Percentiles rank a stretch among this genome's conserved stretches.
Conservation (phyloP, 2,888 invertebrate species). For the Amiota communis region DNA sequence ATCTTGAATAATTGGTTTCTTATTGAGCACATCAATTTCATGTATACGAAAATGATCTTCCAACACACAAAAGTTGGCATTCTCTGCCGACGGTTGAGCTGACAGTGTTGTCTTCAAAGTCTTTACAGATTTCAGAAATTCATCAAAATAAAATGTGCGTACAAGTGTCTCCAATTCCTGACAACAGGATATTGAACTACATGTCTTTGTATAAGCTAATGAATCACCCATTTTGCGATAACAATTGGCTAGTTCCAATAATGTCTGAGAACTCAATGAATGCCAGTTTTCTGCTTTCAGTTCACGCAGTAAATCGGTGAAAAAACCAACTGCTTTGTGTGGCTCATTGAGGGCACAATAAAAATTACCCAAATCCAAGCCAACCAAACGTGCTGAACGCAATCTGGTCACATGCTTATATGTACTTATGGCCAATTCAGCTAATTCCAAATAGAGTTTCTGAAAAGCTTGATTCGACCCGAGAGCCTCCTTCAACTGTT, state of each 20-base stretch:
- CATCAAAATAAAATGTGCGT: constrained; percentile 85
- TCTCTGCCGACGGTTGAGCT: constrained; percentile 67
- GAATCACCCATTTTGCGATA: constrained; percentile 86
- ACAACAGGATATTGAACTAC: constrained; percentile 86
- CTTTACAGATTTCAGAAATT: constrained; percentile 82
- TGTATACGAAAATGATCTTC: constrained; percentile 75
- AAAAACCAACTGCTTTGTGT: constrained; percentile 90
- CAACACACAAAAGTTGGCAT: constrained; percentile 70
- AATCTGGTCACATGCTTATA: constrained; percentile 92
- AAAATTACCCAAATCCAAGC: constrained; percentile 90
- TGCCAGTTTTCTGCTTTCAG: constrained; percentile 92
- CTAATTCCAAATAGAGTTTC: constrained; percentile 92
- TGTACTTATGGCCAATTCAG: constrained; percentile 95
- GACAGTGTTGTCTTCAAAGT: constrained; percentile 61
- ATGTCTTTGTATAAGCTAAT: constrained; percentile 82
- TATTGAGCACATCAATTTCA: constrained; percentile 63
- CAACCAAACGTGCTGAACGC: constrained; percentile 89
- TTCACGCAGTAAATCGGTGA: constrained; percentile 88
- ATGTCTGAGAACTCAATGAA: constrained; percentile 85
- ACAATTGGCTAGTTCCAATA: constrained; percentile 88
- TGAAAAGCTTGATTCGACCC: constrained; percentile 92
- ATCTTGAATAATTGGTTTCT: constrained; percentile 73
- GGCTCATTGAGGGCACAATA: constrained; percentile 90
- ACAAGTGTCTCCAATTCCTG: constrained; percentile 82
- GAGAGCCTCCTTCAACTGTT: constrained; percentile 90